Conservation (phyloP, 30 jellyfish, hydroid and myxozoan species). For the Aurelia aurita region DNA sequence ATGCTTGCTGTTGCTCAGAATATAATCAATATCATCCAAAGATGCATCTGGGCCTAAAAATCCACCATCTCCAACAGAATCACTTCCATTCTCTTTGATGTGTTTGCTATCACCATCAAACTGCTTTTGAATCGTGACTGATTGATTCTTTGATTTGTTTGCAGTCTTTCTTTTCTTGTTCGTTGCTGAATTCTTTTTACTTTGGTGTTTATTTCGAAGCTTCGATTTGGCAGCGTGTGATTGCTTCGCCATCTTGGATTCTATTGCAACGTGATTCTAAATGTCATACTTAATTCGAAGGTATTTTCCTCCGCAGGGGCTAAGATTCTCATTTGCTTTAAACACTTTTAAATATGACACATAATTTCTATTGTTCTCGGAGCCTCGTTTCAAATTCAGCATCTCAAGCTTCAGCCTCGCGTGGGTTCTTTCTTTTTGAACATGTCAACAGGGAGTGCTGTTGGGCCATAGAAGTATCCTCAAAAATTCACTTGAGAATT, state of each 20-base stretch:
- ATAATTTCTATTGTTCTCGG: too few relatives aligned
- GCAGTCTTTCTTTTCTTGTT: conserved; percentile 7
- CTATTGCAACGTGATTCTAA: too few relatives aligned
- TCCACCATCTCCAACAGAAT: neutral
- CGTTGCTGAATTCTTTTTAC: conserved; percentile 32
- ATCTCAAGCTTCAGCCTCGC: too few relatives aligned
- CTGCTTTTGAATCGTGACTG: conserved; percentile 35
- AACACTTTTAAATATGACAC: too few relatives aligned
- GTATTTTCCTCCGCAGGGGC: too few relatives aligned
- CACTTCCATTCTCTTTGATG: neutral
- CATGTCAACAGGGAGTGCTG: too few relatives aligned
- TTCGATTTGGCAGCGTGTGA: conserved; percentile 45
- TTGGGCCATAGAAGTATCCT: too few relatives aligned
- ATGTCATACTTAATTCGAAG: too few relatives aligned
- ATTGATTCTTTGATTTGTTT: conserved; percentile 29
- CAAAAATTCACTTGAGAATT: too few relatives aligned
- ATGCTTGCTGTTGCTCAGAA: conserved; percentile 30
- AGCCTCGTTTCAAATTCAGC: too few relatives aligned
- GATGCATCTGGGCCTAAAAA: conserved; percentile 56
- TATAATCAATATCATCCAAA: conserved; percentile 59
- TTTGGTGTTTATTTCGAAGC: conserved; percentile 46
- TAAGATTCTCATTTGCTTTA: too few relatives aligned
- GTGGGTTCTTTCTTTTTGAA: too few relatives aligned
- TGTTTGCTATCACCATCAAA: neutral
- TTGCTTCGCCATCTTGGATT: conserved; percentile 60